Percentiles rank a stretch among this genome's conserved stretches.
These are phyloP conservation scores for Hippasteria phrygiana DNA, from an alignment of 53 echinoderm and acorn worm species.

Conservation along the genomic window DNA sequence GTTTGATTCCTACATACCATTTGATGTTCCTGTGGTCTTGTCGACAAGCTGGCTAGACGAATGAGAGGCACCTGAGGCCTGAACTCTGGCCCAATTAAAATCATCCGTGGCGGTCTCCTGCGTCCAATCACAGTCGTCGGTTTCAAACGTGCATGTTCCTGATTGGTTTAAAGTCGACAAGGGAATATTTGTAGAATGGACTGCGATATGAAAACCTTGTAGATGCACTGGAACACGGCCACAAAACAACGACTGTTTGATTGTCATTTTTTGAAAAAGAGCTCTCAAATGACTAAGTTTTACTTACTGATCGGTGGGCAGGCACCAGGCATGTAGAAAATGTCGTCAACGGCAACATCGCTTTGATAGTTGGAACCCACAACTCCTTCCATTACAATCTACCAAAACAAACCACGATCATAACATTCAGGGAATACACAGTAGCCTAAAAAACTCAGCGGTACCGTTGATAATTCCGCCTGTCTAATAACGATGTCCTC, in stretches of 20 bases:
- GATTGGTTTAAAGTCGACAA: slow-evolving; percentile 4
- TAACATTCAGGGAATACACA: neutral
- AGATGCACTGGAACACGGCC: too few species aligned
- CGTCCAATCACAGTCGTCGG: slow-evolving; percentile 74
- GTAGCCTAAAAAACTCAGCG: neutral
- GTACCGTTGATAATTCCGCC: too few species aligned
- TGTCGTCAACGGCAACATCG: slow-evolving; percentile 85
- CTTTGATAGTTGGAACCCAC: slow-evolving; percentile 73
- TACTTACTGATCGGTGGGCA: slow-evolving; percentile 81
- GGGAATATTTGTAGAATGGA: neutral
- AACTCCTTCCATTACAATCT: slow-evolving; percentile 86
- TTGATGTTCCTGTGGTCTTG: slow-evolving; percentile 71
- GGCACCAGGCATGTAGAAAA: slow-evolving; percentile 60
- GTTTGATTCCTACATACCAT: slow-evolving; percentile 53
- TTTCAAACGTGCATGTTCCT: slow-evolving; percentile 86
- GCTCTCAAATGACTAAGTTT: neutral
- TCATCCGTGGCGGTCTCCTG: slow-evolving; percentile 76
- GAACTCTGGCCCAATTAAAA: slow-evolving; percentile 75
- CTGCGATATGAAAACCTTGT: neutral
- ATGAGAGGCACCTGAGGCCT: slow-evolving; percentile 46
- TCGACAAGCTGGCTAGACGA: slow-evolving; percentile 47
- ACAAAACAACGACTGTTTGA: too few species aligned
- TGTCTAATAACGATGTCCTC: too few species aligned
- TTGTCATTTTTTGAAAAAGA: neutral
- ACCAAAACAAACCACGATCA: neutral